Conservation (phyloP, 2,888 invertebrate genomes). For the Halictus quadricinctus region DNA sequence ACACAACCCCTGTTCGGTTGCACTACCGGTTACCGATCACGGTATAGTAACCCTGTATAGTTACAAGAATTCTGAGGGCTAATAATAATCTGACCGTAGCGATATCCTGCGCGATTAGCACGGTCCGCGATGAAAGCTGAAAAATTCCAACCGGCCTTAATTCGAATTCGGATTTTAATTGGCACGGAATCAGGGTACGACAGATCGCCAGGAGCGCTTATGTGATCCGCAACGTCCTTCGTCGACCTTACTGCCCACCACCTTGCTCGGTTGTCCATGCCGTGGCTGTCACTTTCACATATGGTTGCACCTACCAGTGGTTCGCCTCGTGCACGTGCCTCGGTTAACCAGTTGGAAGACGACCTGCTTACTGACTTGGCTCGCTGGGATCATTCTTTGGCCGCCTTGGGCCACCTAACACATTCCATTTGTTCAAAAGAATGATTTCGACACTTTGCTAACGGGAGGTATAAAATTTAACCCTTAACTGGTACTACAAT, state of each 20-base stretch:
- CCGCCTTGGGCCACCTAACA: not conserved
- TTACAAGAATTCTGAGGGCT: not conserved
- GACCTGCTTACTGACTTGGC: slow-evolving; percentile 36
- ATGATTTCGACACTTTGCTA: not conserved
- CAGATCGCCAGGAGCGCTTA: slow-evolving; percentile 54
- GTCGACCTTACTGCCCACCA: slow-evolving; percentile 74
- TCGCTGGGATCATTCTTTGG: not conserved
- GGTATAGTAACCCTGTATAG: not conserved
- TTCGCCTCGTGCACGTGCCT: slow-evolving; percentile 58
- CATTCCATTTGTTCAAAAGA: not conserved
- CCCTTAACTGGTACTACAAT: too few species aligned
- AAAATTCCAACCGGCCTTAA: slow-evolving; percentile 44
- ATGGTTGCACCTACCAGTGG: slow-evolving; percentile 62
- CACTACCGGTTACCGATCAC: not conserved
- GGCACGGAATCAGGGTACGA: slow-evolving; percentile 60
- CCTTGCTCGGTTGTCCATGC: slow-evolving; percentile 52
- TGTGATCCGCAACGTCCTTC: slow-evolving; percentile 71
- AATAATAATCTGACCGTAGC: slow-evolving; percentile 1
- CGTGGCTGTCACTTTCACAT: slow-evolving; percentile 74
- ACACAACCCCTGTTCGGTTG: not conserved
- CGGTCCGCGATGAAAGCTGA: slow-evolving; percentile 17
- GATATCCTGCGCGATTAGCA: not conserved
- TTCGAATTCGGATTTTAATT: slow-evolving; percentile 56
- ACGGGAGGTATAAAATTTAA: too few species aligned
- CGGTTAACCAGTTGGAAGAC: slow-evolving; percentile 40